Evolutionary conservation across 2,888 invertebrate genomes (phyloP), one percentile per base, ranked within the genome.

Genomic region (Diogma glabrata): DNA sequence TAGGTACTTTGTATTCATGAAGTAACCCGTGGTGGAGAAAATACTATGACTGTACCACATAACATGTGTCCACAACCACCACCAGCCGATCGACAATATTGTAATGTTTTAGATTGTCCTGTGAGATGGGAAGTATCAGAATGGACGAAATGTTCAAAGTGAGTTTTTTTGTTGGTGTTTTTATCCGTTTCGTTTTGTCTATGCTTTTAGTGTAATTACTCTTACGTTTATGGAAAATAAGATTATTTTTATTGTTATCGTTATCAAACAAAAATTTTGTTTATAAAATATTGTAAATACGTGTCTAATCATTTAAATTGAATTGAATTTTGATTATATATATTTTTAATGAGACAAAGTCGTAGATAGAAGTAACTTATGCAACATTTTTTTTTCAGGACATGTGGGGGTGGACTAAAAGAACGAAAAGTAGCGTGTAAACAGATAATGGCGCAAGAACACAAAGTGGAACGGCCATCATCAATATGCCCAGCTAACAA

Each of bases 391-490:
- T 23, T 36, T 17, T 22, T 10, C 46, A 54, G 54, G 65, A 79
- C 87, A n/a, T 97, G 96, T 64, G 94, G 93, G 0, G 88, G 87
- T 12, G 96, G 96, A 0, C 74, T 87, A 50, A 92, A 94, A 67
- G 84, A 81, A 50, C 78, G 96, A 58, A 67, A 78, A 72, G 82
- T 83, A 55, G 81, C 83, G 57, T 97, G 97, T 69, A 90, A 92
- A 64, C 92, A 94, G 71, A 82, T 89, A 55, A 87, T 92, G 82
- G 89, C 91, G 0, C 87, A 91, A 64, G 92, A 92, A n/a, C 88
- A 88, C 65, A 84, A 87, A 59, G 84, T 90, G 51, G 84, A 86
- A 59, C 76, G 88, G 14, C 82, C 84, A 1, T 77, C 84, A 19
- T 75, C 81, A 0, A 81, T 86, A 64, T 90, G 90, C 66, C 81